Base-by-base conservation (phyloP, 1,140 invertebrate species). In the Akabosia matsudoensis region DNA sequence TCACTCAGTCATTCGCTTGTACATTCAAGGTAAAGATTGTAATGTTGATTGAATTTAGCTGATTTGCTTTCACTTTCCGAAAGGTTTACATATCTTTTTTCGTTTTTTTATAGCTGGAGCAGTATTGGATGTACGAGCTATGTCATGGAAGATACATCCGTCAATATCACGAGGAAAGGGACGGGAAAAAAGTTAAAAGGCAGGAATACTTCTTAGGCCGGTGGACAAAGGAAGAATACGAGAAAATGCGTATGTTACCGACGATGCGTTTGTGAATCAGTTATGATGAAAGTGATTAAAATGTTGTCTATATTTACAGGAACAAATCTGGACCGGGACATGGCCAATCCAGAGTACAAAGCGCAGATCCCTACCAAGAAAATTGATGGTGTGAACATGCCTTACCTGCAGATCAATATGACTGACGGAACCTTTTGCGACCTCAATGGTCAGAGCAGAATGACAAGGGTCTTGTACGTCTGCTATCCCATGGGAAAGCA, bases 61-160 rank as follows among this genome's bases (percentile, higher is more conserved):
- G n/a, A n/a, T n/a, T n/a, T n/a, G n/a, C n/a, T n/a, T n/a, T n/a
- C n/a, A n/a, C n/a, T n/a, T n/a, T n/a, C n/a, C n/a, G n/a, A n/a
- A n/a, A n/a, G n/a, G n/a, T n/a, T 61, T 61, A 24, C 26, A 61
- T 28, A 73, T 75, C n/a, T n/a, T 77, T 26, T 33, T 79, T 64
- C 81, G 77, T 80, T 80, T 77, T 70, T 78, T 83, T 83, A 64
- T 79, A 92, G 90, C 86, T 98, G 74, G 97, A 98, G 84, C 91
- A 91, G 52, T 99, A 97, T 84, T 98, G 97, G 97, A 96, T 93
- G 0, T 99, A 98, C 87, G 96, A 98, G 86, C 87, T 99, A 13
- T 98, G 97, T 83, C 97, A 98, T 87, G 96, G 96, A 3, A 88
- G 79, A 33, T 91, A 92, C 84, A 89, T 98, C 1, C 87, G 93